A percentile compares a stretch with the other conserved stretches of the same genome.
Evolutionary conservation across 2,113 vertebrate genomes (phyloP).

Genomic region (Sylvietta virens): DNA sequence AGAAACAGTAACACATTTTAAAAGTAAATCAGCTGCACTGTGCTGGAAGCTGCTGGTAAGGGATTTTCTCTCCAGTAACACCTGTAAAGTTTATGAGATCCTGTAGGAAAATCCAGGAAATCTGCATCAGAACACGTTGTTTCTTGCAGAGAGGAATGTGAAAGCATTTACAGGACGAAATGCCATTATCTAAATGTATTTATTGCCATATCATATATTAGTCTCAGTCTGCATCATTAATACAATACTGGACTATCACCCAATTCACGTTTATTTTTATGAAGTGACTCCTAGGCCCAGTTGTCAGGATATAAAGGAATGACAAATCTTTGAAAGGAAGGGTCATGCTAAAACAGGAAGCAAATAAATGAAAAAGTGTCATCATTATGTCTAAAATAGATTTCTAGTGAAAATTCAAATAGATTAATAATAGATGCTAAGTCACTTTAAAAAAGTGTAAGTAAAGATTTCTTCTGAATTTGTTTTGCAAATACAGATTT

Average conservation of each 20-base stretch:
- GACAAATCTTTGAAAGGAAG: neutral
- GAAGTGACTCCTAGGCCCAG: neutral
- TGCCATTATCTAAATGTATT: conserved; percentile 28
- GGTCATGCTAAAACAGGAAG: neutral
- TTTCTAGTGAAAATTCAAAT: neutral
- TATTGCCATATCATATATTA: conserved; percentile 49
- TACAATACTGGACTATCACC: neutral
- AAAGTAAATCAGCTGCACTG: neutral
- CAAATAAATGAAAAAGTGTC: neutral
- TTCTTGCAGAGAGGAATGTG: conserved; percentile 44
- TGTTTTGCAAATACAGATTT: neutral
- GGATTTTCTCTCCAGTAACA: neutral
- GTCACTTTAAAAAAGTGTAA: neutral
- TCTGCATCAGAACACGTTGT: conserved; percentile 53
- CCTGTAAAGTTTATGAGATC: conserved; percentile 61
- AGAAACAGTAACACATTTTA: neutral
- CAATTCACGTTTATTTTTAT: neutral
- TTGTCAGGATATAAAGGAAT: neutral
- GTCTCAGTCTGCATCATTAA: neutral
- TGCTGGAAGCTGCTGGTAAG: neutral
- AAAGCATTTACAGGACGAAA: conserved; percentile 23
- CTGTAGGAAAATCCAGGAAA: conserved; percentile 10
- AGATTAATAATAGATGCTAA: neutral
- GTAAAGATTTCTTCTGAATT: neutral
- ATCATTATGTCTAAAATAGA: neutral